These are phyloP conservation scores for Calidris pugnax DNA, from an alignment of 2,113 vertebrate species.

Conservation along the genomic window DNA sequence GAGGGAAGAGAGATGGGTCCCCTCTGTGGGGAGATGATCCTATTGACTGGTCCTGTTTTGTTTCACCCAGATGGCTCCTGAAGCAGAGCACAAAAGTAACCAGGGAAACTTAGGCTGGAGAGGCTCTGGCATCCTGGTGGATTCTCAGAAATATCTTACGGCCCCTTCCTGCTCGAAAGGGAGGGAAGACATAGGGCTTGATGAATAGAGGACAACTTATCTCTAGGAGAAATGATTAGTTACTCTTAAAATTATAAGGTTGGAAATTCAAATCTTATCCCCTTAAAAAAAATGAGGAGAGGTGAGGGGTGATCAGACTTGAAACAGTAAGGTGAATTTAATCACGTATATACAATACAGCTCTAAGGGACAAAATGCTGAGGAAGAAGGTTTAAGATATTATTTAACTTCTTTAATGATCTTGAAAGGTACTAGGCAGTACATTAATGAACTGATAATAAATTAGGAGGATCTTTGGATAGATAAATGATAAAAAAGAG, in stretches of 20 bases:
- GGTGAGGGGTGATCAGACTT: conserved; percentile 34
- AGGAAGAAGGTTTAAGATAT: conserved; percentile 58
- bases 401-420: conserved; percentile 67
- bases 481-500: conserved; percentile 60
- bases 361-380: conserved; percentile 46
- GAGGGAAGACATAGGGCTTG: neutral
- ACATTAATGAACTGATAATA: conserved; percentile 67
- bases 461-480: conserved; percentile 54
- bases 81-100: neutral
- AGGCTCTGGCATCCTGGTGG: neutral
- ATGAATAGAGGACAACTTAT: neutral
- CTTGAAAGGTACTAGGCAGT: conserved; percentile 63
- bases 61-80: neutral
- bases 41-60: neutral
- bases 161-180: neutral
- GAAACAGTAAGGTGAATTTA: conserved; percentile 51
- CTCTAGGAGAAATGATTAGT: neutral
- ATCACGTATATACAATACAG: conserved; percentile 23
- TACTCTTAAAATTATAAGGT: neutral
- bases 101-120: neutral
- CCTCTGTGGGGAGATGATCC: neutral
- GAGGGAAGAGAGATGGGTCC: neutral
- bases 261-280: conserved; percentile 3
- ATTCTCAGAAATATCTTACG: neutral
- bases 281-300: neutral